phyloP scores from a whole-genome alignment of 1,140 invertebrate species.

The Orussus abietinus region DNA sequence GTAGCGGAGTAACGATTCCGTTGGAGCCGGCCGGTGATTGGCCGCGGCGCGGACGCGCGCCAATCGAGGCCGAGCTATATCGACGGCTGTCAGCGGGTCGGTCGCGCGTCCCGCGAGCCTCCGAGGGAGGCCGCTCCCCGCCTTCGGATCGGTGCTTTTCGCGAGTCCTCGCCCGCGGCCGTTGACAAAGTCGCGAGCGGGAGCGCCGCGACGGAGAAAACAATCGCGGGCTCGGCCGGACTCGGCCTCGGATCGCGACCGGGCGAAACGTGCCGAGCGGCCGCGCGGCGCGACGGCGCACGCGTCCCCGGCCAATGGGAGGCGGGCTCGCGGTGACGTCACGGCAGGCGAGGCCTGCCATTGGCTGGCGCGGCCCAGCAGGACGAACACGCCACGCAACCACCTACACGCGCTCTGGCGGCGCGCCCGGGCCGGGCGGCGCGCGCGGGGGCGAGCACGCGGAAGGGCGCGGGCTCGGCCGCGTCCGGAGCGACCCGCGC shows the following conservation, averaged over 20 bases:
- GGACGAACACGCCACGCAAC: slow-evolving; percentile 50
- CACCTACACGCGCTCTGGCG: slow-evolving; percentile 34
- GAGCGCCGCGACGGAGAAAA: not conserved
- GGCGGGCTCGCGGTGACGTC: slow-evolving; percentile 29
- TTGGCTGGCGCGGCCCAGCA: slow-evolving; percentile 41
- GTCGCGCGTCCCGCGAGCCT: no score
- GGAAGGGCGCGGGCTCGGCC: no score
- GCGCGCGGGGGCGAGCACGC: slow-evolving; percentile 6
- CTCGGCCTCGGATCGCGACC: not conserved
- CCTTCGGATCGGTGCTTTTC: no score
- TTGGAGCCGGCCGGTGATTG: no score
- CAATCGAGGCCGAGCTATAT: no score
- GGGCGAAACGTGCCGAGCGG: slow-evolving; percentile 25
- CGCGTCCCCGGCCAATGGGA: slow-evolving; percentile 28
- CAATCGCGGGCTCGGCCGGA: not conserved
- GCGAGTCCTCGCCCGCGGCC: no score
- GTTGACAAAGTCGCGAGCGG: no score
- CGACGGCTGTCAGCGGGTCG: no score
- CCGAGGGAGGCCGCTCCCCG: no score
- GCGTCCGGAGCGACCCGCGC: not conserved
- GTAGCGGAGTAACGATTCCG: no score
- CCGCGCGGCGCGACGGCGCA: slow-evolving; percentile 19
- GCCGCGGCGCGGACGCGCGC: no score
- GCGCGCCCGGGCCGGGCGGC: not conserved
- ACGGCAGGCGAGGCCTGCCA: slow-evolving; percentile 24